Conservation (phyloP, 1,140 invertebrate species). For the Drosophila teissieri region DNA sequence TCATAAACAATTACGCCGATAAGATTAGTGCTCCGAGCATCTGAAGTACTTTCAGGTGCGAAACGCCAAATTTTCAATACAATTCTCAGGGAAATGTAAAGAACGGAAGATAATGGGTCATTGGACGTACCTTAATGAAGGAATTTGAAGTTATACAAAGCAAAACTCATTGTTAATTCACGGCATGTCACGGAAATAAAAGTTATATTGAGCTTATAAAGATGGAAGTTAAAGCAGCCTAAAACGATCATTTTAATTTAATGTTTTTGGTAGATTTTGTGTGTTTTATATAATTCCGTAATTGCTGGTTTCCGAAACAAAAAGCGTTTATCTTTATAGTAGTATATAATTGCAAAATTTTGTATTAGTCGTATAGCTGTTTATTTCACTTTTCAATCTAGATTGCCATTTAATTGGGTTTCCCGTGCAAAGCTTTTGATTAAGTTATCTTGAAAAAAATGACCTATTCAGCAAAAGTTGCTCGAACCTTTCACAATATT, state of each 20-base stretch:
- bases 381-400: not conserved
- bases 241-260: too few relatives aligned
- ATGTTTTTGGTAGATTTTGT: too few relatives aligned
- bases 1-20: slow-evolving; percentile 20
- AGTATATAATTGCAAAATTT: too few relatives aligned
- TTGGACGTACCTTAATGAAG: not conserved
- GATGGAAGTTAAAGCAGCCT: not conserved
- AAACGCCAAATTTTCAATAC: not conserved
- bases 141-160: not conserved
- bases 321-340: too few relatives aligned
- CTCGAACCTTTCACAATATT: slow-evolving; percentile 41
- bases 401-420: not conserved
- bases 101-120: not conserved
- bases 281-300: too few relatives aligned
- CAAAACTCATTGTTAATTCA: not conserved
- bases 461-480: slow-evolving; percentile 3
- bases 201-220: not conserved
- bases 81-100: not conserved
- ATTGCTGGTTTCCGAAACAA: too few relatives aligned
- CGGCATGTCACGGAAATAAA: not conserved
- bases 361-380: too few relatives aligned
- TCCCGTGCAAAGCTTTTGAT: not conserved
- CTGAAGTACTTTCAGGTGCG: slow-evolving; percentile 4
- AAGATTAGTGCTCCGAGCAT: not conserved
- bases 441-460: not conserved